phyloP scores from a whole-genome alignment of 2,888 invertebrate genomes.

The Erynnis tages region DNA sequence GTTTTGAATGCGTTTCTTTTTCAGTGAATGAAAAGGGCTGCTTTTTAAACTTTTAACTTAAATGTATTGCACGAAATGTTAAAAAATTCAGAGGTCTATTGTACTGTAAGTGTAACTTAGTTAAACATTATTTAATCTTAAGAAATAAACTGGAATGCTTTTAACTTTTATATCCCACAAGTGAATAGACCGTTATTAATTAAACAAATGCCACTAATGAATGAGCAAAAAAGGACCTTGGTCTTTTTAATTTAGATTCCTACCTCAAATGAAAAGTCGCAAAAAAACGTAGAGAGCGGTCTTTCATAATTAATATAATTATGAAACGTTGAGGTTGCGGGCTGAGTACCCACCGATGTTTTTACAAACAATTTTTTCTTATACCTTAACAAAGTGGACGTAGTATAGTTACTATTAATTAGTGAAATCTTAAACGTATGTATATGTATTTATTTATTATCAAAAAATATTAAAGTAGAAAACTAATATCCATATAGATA shows the following conservation, averaged over 20 bases:
- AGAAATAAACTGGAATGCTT: not conserved
- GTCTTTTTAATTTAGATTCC: constrained; percentile 26
- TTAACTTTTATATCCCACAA: constrained; percentile 8
- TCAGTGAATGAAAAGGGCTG: too few species aligned
- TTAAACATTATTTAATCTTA: constrained; percentile 1
- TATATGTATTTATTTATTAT: too few species aligned
- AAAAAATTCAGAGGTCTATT: too few species aligned
- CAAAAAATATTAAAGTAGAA: too few species aligned
- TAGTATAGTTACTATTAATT: too few species aligned
- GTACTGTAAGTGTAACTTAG: too few species aligned
- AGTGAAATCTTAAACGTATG: too few species aligned
- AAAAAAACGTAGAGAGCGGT: constrained; percentile 22
- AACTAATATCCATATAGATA: too few species aligned
- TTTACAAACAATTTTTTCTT: not conserved
- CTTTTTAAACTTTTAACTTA: too few species aligned
- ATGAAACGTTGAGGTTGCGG: constrained; percentile 23
- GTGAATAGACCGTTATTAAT: constrained; percentile 24
- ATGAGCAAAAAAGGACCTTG: constrained; percentile 22
- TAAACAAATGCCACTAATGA: constrained; percentile 27
- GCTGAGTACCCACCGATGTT: not conserved
- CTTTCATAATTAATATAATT: constrained; percentile 26
- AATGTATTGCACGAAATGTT: too few species aligned
- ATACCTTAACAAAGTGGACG: too few species aligned
- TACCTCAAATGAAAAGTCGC: constrained; percentile 26
- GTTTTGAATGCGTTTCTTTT: too few species aligned